Percentiles rank a stretch among this genome's conserved stretches.
Conservation (phyloP, 2,797 vertebrate species). For the Crenichthys baileyi region DNA sequence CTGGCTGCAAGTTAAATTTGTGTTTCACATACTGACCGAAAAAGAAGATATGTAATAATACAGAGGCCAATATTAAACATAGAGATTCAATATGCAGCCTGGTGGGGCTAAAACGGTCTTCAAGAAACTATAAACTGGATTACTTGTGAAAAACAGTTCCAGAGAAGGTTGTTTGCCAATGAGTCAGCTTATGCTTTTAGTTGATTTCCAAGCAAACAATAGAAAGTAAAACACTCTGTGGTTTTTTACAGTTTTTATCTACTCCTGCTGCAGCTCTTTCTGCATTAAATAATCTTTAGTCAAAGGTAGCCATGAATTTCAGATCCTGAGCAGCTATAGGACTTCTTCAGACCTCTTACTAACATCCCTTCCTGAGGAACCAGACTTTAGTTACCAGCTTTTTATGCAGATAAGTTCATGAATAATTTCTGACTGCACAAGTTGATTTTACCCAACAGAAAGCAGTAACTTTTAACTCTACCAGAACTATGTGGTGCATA, state of each 20-base stretch:
- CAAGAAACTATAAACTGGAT: not conserved
- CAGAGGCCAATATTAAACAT: slow-evolving; percentile 13
- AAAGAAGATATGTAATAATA: slow-evolving; percentile 24
- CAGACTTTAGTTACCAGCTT: not conserved
- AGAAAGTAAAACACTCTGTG: not conserved
- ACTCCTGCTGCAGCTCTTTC: not conserved
- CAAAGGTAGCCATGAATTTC: not conserved
- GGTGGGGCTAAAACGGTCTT: not conserved
- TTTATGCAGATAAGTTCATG: not conserved
- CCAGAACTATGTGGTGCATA: not conserved
- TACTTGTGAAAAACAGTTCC: not conserved
- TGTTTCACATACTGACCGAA: slow-evolving; percentile 16
- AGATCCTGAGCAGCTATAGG: not conserved
- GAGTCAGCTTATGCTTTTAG: not conserved
- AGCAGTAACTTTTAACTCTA: not conserved
- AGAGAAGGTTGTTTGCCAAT: not conserved
- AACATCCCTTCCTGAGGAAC: not conserved
- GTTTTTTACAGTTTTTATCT: not conserved
- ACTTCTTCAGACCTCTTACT: not conserved
- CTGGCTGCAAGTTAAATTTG: not conserved
- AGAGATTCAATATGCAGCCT: not conserved
- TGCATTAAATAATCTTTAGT: not conserved
- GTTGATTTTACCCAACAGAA: not conserved
- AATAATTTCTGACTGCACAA: not conserved
- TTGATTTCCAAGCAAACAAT: not conserved